Evolutionary conservation across 1,140 invertebrate species (phyloP).

Genomic region (Tetramorium alpestre): DNA sequence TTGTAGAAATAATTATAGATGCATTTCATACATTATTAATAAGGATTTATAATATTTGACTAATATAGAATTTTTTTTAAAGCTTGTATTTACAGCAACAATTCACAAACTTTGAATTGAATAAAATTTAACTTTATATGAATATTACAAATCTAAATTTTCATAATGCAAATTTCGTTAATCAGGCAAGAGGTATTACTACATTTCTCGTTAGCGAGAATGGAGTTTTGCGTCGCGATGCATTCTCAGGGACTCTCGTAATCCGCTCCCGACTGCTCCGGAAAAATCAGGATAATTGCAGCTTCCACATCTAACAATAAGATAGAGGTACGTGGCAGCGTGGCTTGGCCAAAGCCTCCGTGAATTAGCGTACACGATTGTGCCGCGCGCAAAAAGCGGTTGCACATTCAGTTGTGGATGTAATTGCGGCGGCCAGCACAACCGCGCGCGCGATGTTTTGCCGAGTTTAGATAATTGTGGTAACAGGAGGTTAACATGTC

Average conservation of each 20-base stretch:
- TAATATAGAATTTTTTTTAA: not conserved
- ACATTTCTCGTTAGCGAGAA: conserved; percentile 2
- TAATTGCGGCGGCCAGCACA: conserved; percentile 48
- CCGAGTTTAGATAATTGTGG: conserved; percentile 58
- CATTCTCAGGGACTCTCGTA: not conserved
- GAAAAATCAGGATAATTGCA: conserved; percentile 53
- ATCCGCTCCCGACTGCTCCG: not conserved
- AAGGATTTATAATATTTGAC: not conserved
- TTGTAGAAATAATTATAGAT: not conserved
- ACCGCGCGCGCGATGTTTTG: conserved; percentile 35
- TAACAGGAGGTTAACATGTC: conserved; percentile 43
- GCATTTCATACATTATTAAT: conserved; percentile 11
- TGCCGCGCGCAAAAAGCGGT: conserved; percentile 45
- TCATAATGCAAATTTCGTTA: not conserved
- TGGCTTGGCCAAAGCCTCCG: conserved; percentile 11
- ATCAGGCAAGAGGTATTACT: not conserved
- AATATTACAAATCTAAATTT: not conserved
- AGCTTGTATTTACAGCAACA: not conserved
- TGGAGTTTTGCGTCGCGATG: not conserved
- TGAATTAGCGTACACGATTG: conserved; percentile 47
- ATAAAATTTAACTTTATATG: not conserved
- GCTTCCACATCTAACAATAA: conserved; percentile 16
- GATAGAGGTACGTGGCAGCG: conserved; percentile 18
- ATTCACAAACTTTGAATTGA: not conserved
- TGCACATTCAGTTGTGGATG: conserved; percentile 42